Percentiles rank a stretch among this genome's conserved stretches.
Evolutionary conservation across 2,797 vertebrate species (phyloP).

Genomic region (Taenioides sp.): DNA sequence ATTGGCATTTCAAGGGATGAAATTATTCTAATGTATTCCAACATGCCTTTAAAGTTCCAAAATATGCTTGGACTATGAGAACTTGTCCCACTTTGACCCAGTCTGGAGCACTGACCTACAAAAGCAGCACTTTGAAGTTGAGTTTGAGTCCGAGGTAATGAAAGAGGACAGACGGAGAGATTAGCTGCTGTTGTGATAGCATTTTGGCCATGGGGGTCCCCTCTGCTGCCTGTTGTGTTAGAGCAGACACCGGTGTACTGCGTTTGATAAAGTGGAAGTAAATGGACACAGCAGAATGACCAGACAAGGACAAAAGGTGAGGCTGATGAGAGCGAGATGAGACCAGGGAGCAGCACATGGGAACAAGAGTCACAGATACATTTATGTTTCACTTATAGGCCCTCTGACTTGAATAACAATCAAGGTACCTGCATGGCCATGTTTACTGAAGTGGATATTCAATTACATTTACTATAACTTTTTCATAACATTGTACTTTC

Average conservation of each 20-base stretch:
- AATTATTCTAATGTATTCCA: background rate
- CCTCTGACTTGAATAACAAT: background rate
- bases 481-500: background rate
- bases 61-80: constrained; percentile 20
- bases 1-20: too few relatives aligned
- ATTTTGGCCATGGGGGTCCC: constrained; percentile 51
- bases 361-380: constrained; percentile 14
- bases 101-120: constrained; percentile 57
- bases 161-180: constrained; percentile 67
- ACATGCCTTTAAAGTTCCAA: background rate
- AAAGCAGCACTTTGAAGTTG: constrained; percentile 67
- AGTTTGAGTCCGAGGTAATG: constrained; percentile 60
- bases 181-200: constrained; percentile 69
- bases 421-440: background rate
- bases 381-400: constrained; percentile 17
- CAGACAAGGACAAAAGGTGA: constrained; percentile 67
- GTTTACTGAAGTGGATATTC: background rate
- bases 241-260: constrained; percentile 63
- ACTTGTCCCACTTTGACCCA: constrained; percentile 16
- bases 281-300: constrained; percentile 71
- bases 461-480: background rate
- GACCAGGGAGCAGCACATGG: constrained; percentile 7
- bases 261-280: constrained; percentile 77
- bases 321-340: constrained; percentile 35
- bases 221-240: constrained; percentile 63